Conservation (phyloP, 2,888 invertebrate species). For the Margaritifera margaritifera region DNA sequence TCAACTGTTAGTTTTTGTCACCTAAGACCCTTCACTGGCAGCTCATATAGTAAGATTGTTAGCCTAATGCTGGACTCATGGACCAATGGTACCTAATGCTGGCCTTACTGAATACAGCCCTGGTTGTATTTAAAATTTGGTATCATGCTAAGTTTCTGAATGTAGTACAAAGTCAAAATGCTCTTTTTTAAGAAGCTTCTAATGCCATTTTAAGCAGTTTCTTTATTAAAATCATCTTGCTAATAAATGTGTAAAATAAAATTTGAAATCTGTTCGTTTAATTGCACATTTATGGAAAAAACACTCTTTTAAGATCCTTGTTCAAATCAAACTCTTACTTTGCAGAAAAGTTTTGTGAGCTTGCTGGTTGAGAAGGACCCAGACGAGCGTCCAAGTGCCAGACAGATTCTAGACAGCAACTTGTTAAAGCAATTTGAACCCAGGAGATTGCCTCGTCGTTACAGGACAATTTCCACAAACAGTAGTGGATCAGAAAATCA, state of each 20-base stretch:
- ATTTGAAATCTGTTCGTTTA: neutral
- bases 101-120: too few relatives aligned
- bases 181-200: neutral
- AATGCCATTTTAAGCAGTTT: neutral
- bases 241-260: neutral
- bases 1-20: too few relatives aligned
- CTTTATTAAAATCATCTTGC: neutral
- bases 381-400: constrained; percentile 78
- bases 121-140: too few relatives aligned
- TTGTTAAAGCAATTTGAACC: constrained; percentile 54
- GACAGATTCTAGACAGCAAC: constrained; percentile 58
- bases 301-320: neutral
- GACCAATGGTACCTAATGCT: too few relatives aligned
- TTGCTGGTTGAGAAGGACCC: constrained; percentile 86
- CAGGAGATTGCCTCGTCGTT: constrained; percentile 36
- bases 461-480: constrained; percentile 55
- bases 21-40: too few relatives aligned
- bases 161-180: neutral
- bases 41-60: too few relatives aligned
- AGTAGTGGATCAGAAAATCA: constrained; percentile 31
- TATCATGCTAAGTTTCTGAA: too few relatives aligned
- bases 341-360: constrained; percentile 82
- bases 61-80: too few relatives aligned
- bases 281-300: neutral
- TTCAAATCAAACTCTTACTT: constrained; percentile 9